Evolutionary conservation across 2,888 invertebrate species (phyloP), one percentile per base, ranked within the genome.

Genomic region (Endotricha flammealis): DNA sequence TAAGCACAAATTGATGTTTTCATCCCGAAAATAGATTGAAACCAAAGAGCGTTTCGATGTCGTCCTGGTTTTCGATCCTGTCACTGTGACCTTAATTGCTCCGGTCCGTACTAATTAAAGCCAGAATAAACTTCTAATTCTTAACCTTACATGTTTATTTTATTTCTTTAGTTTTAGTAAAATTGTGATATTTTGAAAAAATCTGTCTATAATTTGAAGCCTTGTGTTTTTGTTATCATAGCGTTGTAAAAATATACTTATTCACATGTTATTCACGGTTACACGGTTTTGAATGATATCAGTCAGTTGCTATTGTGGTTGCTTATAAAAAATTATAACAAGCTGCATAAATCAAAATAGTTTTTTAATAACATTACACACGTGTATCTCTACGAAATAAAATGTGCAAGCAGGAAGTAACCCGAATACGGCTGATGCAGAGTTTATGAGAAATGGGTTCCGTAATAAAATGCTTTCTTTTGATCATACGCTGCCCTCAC

Each of bases 401-500:
- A n/a, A 41, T 38, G 44, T 50, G 39, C 53, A 57, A 66, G 57
- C 62, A 64, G 74, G 77, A 74, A 68, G 67, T 62, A 73, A 68
- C 60, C 55, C 43, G 57, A n/a, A n/a, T n/a, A 65, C 50, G 55
- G 45, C 54, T 46, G 53, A 53, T 48, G 51, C 53, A 51, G 53
- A 60, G 56, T 58, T 49, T 64, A 57, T 67, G 59, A 68, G 54
- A 64, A 64, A 64, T 57, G 50, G 51, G 62, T 56, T 64, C 55
- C 50, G 54, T 57, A 68, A 72, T 65, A 70, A 72, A 73, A 62
- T 57, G 56, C 62, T 52, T 66, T 64, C 64, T 64, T 73, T 74
- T 74, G 70, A 75, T 74, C 67, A 61, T 50, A 46, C 39, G 42
- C 46, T 50, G 42, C 39, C 36, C 39, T 29, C 27, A 36, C 28